These are phyloP conservation scores for Fabriciana adippe DNA, from an alignment of 2,888 invertebrate species.

Conservation along the genomic window DNA sequence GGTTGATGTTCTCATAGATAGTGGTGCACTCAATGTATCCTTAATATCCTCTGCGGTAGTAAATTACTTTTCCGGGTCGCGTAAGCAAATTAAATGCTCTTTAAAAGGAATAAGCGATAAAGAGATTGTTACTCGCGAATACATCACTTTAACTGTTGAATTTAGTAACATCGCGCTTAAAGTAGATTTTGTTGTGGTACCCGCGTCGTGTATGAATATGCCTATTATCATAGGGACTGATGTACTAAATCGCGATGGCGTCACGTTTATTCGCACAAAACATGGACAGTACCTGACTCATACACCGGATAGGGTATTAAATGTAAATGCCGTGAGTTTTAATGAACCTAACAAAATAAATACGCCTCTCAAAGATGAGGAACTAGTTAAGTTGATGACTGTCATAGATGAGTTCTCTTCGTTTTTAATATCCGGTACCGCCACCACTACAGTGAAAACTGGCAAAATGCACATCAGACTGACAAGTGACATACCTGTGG, in stretches of 20 bases:
- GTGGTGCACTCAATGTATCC: constrained; percentile 37
- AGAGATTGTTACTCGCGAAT: constrained; percentile 22
- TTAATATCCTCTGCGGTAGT: constrained; percentile 34
- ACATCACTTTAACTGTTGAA: constrained; percentile 32
- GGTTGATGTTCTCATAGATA: constrained; percentile 42
- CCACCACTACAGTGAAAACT: constrained; percentile 41
- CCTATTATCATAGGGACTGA: constrained; percentile 44
- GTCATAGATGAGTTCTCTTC: constrained; percentile 37
- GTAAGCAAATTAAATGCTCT: constrained; percentile 8
- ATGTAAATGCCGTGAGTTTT: neutral
- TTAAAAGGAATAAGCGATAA: constrained; percentile 34
- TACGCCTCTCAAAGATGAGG: constrained; percentile 28
- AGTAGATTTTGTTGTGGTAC: constrained; percentile 40
- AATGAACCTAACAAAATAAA: constrained; percentile 16
- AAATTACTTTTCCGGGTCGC: constrained; percentile 28
- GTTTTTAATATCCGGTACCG: constrained; percentile 42
- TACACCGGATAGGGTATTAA: constrained; percentile 20
- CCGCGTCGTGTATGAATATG: constrained; percentile 32
- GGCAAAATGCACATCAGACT: constrained; percentile 45
- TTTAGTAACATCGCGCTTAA: constrained; percentile 38
- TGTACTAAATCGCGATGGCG: constrained; percentile 42
- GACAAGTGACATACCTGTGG: constrained; percentile 36
- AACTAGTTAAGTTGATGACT: constrained; percentile 1
- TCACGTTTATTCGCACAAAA: constrained; percentile 39
- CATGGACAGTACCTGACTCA: constrained; percentile 30